Base-by-base conservation (phyloP, 2,113 vertebrate species). In the Cyanocitta stelleri region DNA sequence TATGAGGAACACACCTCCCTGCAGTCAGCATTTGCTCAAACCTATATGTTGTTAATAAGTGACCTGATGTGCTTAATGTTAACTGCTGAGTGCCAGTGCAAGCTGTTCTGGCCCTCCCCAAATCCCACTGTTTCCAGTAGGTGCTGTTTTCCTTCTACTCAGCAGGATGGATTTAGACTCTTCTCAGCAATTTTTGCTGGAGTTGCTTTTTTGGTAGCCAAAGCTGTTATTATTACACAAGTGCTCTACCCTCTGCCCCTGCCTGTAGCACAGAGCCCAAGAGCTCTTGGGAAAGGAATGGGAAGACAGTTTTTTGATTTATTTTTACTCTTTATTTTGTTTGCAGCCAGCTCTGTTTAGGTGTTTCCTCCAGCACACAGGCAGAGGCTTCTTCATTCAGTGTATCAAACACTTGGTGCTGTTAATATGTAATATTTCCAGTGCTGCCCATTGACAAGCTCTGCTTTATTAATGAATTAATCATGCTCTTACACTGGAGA, bases 1-100 rank as follows among this genome's bases (percentile, higher is more conserved):
- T 87, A 85, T 85, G 96, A 95, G 97, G 74, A 93, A 91, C 84
- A 90, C 85, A 74, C 94, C 95, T 96, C 90, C 81, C 90, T 52
- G 35, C 85, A 77, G 95, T 95, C 96, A 89, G 97, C 94, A 93
- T 94, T 85, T 95, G 92, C 90, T 96, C 73, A 54, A 76, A 30
- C 59, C 89, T 82, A 8, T 13, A 17, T 17, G 33, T 62, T 79
- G 87, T 90, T 92, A 82, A 85, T 76, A 62, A 95, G 80, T 86
- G 95, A 85, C 93, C 77, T 73, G 66, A 39, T 14, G n/a, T 78
- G 76, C 84, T 95, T 77, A 4, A 26, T 43, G 82, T n/a, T 80
- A 87, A 69, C 87, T 86, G 24, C 88, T 48, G 75, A 83, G 79
- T 87, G 80, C 95, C 93, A 76, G 78, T 10, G 44, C 71, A 89